Percentiles rank a stretch among this genome's conserved stretches.
phyloP scores from a whole-genome alignment of 2,113 vertebrate species.

The Corynorhinus townsendii region DNA sequence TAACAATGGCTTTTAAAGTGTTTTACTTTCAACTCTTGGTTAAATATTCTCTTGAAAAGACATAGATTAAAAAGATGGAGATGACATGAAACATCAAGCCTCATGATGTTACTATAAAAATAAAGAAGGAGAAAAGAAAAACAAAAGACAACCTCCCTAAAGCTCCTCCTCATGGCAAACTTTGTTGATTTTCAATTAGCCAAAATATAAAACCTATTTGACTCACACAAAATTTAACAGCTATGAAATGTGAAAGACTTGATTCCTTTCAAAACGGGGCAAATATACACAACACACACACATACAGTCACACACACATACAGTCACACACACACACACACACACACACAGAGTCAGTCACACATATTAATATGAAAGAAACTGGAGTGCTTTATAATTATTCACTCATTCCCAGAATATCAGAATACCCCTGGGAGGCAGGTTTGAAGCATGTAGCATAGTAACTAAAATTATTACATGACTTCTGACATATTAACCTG shows the following conservation, averaged over 20 bases:
- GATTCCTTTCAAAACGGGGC: background rate
- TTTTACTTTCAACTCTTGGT: constrained; percentile 19
- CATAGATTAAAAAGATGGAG: background rate
- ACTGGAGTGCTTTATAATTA: background rate
- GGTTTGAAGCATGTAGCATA: background rate
- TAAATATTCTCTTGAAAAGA: constrained; percentile 28
- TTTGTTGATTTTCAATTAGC: background rate
- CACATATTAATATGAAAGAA: background rate
- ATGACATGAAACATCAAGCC: background rate
- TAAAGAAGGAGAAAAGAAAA: background rate
- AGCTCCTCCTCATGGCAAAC: background rate
- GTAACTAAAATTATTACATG: background rate
- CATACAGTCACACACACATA: background rate
- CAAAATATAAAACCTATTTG: constrained; percentile 21
- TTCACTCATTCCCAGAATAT: background rate
- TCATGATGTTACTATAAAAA: background rate
- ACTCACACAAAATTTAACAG: constrained; percentile 2
- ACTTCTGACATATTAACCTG: background rate
- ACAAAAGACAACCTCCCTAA: background rate
- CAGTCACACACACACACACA: background rate
- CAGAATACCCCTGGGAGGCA: background rate
- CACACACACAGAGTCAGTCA: background rate
- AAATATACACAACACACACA: background rate
- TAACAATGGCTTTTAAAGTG: background rate
- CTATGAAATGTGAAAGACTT: background rate